These are phyloP conservation scores for Cenopis cana DNA, from an alignment of 2,888 invertebrate species.

Conservation along the genomic window DNA sequence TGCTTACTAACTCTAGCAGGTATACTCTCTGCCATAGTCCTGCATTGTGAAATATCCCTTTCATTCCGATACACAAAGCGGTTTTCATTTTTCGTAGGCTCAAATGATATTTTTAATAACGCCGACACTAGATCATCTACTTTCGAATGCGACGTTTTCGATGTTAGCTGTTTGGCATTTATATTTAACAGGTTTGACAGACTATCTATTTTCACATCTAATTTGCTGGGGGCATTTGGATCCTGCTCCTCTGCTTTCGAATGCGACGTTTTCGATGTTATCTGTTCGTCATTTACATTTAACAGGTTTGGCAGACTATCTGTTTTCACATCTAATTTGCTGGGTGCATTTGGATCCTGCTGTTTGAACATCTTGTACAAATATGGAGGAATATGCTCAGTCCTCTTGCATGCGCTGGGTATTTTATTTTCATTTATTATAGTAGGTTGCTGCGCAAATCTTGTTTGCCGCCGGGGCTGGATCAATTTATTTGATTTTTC, in stretches of 20 bases:
- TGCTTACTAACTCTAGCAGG: slow-evolving; percentile 37
- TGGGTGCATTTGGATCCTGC: slow-evolving; percentile 36
- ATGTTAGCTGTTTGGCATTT: slow-evolving; percentile 47
- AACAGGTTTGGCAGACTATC: slow-evolving; percentile 48
- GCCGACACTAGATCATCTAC: slow-evolving; percentile 57
- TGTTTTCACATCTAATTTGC: slow-evolving; percentile 51
- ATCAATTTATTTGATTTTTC: slow-evolving; percentile 19
- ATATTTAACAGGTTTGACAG: slow-evolving; percentile 45
- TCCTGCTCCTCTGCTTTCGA: slow-evolving; percentile 53
- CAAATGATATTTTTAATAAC: slow-evolving; percentile 58
- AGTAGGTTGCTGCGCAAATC: slow-evolving; percentile 7
- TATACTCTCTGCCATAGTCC: slow-evolving; percentile 49
- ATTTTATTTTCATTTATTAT: slow-evolving; percentile 20
- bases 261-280: slow-evolving; percentile 38
- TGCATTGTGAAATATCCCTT: slow-evolving; percentile 55
- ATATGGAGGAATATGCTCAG: slow-evolving; percentile 30
- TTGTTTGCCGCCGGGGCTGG: slow-evolving; percentile 14
- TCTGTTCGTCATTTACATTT: slow-evolving; percentile 49
- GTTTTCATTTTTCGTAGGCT: slow-evolving; percentile 53
- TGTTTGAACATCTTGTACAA: slow-evolving; percentile 21
- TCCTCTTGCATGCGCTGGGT: not conserved
- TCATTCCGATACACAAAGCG: slow-evolving; percentile 66
- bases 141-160: slow-evolving; percentile 47
- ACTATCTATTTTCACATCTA: slow-evolving; percentile 53
- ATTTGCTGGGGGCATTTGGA: slow-evolving; percentile 42